Evolutionary conservation across 2,113 vertebrate genomes (phyloP).

Genomic region (Macheiramphus alcinus): DNA sequence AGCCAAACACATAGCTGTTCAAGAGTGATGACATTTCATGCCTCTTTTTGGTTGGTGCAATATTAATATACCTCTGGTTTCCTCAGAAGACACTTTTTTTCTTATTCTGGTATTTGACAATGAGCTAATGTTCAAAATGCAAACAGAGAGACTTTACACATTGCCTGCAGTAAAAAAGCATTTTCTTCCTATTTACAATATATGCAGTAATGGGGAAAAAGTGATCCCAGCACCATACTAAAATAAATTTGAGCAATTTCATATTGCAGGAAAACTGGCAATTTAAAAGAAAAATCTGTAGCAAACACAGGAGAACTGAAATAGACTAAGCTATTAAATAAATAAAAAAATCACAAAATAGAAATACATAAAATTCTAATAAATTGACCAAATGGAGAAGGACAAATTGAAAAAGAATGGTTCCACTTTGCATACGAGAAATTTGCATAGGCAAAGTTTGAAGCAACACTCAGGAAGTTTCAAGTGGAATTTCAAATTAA

Average conservation of each 20-base stretch:
- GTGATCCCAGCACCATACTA: neutral
- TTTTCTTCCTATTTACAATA: slow-evolving; percentile 23
- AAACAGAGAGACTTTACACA: neutral
- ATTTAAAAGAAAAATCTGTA: slow-evolving; percentile 36
- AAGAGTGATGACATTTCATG: neutral
- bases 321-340: neutral
- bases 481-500: neutral
- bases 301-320: neutral
- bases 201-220: neutral
- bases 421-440: neutral
- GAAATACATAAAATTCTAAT: neutral
- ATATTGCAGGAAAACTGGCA: neutral
- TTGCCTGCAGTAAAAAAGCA: neutral
- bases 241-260: slow-evolving; percentile 26
- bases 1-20: neutral
- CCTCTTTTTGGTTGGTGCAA: neutral
- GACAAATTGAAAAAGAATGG: neutral
- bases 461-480: neutral
- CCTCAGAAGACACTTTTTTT: neutral
- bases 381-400: neutral
- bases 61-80: neutral
- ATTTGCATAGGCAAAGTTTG: neutral
- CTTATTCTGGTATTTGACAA: neutral
- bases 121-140: neutral
- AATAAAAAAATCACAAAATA: neutral